These are phyloP conservation scores for Cynopterus sphinx DNA, from an alignment of 2,797 vertebrate species.

Conservation along the genomic window DNA sequence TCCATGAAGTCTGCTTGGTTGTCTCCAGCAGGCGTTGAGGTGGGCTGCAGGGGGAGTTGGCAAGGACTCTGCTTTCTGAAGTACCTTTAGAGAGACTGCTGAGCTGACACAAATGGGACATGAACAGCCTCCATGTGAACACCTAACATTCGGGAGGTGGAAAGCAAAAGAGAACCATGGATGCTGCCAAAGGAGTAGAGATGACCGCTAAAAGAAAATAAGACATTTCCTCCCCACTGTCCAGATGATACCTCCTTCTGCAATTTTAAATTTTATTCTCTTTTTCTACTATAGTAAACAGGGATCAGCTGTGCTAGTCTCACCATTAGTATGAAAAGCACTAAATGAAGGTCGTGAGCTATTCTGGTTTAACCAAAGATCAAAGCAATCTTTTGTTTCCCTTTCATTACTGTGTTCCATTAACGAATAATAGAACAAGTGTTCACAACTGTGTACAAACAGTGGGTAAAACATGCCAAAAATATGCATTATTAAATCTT, in stretches of 20 bases:
- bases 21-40: not conserved
- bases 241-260: not conserved
- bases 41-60: not conserved
- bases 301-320: not conserved
- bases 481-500: not conserved
- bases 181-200: not conserved
- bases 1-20: not conserved
- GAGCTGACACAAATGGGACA: not conserved
- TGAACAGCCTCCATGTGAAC: not conserved
- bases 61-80: not conserved
- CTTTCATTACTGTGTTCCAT: conserved; percentile 5
- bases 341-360: not conserved
- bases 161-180: not conserved
- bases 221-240: not conserved
- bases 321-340: not conserved
- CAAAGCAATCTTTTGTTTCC: not conserved
- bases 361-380: not conserved
- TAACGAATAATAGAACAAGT: not conserved
- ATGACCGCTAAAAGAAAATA: not conserved
- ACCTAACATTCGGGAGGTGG: not conserved
- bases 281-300: not conserved
- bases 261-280: not conserved
- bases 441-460: not conserved
- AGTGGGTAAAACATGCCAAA: not conserved
- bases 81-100: not conserved